Conservation (phyloP, 2,888 invertebrate genomes). For the Protonemura montana region DNA sequence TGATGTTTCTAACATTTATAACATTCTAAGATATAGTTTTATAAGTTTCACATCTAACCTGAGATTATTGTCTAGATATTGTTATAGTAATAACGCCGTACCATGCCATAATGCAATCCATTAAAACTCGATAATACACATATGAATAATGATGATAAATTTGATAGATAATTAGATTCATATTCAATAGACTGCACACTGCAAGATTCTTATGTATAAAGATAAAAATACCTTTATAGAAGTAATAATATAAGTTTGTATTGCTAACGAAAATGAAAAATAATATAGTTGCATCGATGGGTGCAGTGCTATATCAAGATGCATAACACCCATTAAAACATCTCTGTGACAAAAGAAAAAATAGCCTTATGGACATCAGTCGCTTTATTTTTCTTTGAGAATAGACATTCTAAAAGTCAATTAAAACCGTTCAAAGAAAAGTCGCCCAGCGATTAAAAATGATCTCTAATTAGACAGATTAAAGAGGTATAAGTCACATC, state of each 20-base stretch:
- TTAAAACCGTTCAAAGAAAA: too few relatives aligned
- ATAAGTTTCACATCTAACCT: conserved; percentile 33
- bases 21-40: conserved; percentile 33
- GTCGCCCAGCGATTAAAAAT: background rate
- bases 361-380: too few relatives aligned
- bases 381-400: too few relatives aligned
- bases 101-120: conserved; percentile 32
- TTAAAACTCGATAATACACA: background rate
- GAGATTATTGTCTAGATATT: background rate
- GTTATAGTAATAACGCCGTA: background rate
- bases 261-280: background rate
- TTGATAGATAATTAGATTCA: conserved; percentile 25
- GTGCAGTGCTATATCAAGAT: too few relatives aligned
- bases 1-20: conserved; percentile 30
- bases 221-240: background rate
- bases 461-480: background rate
- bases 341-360: too few relatives aligned
- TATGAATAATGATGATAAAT: conserved; percentile 12
- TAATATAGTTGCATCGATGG: background rate
- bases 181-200: conserved; percentile 14
- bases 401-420: too few relatives aligned
- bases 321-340: too few relatives aligned
- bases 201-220: background rate
- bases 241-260: background rate
- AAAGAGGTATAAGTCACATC: background rate